Base-by-base conservation (phyloP, 2,888 invertebrate species). In the Notocelia uddmanniana region DNA sequence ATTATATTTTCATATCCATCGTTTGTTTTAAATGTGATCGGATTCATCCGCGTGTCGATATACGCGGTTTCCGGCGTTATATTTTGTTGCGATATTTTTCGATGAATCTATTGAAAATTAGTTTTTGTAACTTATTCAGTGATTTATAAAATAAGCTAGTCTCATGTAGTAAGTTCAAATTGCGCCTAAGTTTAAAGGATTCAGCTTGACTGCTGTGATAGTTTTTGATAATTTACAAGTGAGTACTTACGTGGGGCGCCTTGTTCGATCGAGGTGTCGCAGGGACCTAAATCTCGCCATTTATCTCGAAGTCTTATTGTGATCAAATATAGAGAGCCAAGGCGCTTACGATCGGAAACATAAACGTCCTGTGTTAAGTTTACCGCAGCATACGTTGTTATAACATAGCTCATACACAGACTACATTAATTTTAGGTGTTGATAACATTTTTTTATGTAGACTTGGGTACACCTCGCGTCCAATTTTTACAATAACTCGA, bases 111-210 rank as follows among this genome's bases (percentile, higher is more conserved):
- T 59, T 59, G 64, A 64, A 70, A 70, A 66, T 26, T 64, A 23
- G 64, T 41, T 71, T 59, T 67, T 67, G 59, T 71, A 71, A 54
- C 55, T 60, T 62, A 80, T 82, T 76, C 76, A 80, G 80, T 82
- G 80, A 85, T 70, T 70, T 70, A 70, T 83, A 83, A 81, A 83
- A 82, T 84, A 83, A 88, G 83, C 88, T 89, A 89, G 89, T 89
- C 89, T 84, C 82, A 74, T 76, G 77, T 81, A 81, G 78, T 85
- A 83, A 80, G 80, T 80, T 83, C 85, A 84, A 84, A 84, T 82
- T 76, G 80, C 81, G 81, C 83, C 83, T 86, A 86, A 83, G 84
- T 78, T n/a, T 80, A 82, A 81, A 84, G 79, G 78, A 79, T 79
- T 85, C 86, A 83, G 85, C 83, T 79, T 79, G 77, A 76, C 75